These are phyloP conservation scores for Ondatra zibethicus DNA, from an alignment of 2,113 vertebrate genomes.

Conservation along the genomic window DNA sequence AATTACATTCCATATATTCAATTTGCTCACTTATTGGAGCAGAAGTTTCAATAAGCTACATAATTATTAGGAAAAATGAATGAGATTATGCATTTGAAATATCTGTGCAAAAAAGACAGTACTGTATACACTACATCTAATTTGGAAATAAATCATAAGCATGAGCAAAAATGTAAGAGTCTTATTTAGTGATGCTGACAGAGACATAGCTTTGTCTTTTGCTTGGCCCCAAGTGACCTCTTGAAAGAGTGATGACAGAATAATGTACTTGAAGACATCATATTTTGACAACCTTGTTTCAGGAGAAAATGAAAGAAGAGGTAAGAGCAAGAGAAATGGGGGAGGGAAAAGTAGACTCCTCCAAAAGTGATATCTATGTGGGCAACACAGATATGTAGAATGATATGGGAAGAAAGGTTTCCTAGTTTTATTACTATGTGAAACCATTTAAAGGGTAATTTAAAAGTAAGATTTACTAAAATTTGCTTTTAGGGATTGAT, in stretches of 20 bases:
- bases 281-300: neutral
- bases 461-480: neutral
- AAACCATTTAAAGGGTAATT: neutral
- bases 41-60: neutral
- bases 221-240: neutral
- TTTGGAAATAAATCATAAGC: neutral
- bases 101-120: neutral
- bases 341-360: neutral
- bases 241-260: neutral
- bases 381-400: accelerated
- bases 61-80: neutral
- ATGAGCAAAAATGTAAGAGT: neutral
- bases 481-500: neutral
- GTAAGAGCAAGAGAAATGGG: neutral
- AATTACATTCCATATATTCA: neutral
- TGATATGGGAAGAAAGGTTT: neutral
- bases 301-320: neutral
- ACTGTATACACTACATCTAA: neutral
- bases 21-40: neutral
- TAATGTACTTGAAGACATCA: neutral
- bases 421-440: neutral
- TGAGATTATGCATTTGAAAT: neutral
- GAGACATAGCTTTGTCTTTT: neutral
- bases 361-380: accelerated
- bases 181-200: neutral